Conservation (phyloP, 1,140 invertebrate genomes). For the Acyrthosiphon pisum region DNA sequence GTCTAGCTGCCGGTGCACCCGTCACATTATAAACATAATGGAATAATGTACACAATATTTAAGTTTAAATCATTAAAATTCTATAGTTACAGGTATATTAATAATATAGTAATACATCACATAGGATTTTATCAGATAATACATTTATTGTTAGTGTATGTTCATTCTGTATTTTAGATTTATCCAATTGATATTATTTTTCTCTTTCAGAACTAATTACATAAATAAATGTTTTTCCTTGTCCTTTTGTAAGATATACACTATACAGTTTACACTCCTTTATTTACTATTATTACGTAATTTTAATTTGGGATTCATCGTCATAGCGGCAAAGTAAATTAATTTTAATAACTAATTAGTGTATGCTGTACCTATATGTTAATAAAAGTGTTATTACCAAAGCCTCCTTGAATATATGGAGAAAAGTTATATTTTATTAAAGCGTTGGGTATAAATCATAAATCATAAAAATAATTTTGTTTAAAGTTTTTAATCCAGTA, state of each 20-base stretch:
- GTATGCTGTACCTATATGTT: neutral
- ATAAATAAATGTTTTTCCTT: neutral
- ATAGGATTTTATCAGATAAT: neutral
- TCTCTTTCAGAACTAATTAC: neutral
- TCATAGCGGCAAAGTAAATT: neutral
- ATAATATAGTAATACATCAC: neutral
- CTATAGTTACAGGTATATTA: constrained; percentile 4
- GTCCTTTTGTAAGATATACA: neutral
- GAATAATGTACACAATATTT: neutral
- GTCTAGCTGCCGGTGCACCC: constrained; percentile 3
- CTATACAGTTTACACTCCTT: neutral
- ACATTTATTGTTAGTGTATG: neutral
- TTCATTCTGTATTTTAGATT: neutral
- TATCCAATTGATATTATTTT: neutral
- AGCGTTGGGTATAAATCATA: neutral
- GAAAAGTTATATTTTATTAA: neutral
- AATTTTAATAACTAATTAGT: neutral
- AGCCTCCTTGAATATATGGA: neutral
- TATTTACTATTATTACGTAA: neutral
- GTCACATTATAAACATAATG: neutral
- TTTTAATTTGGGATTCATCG: neutral
- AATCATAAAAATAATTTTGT: neutral
- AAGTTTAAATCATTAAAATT: constrained; percentile 2
- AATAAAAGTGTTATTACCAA: neutral
- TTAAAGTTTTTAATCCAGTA: neutral